These are phyloP conservation scores for Takifugu ocellatus DNA, from an alignment of 2,797 vertebrate species.

Conservation along the genomic window DNA sequence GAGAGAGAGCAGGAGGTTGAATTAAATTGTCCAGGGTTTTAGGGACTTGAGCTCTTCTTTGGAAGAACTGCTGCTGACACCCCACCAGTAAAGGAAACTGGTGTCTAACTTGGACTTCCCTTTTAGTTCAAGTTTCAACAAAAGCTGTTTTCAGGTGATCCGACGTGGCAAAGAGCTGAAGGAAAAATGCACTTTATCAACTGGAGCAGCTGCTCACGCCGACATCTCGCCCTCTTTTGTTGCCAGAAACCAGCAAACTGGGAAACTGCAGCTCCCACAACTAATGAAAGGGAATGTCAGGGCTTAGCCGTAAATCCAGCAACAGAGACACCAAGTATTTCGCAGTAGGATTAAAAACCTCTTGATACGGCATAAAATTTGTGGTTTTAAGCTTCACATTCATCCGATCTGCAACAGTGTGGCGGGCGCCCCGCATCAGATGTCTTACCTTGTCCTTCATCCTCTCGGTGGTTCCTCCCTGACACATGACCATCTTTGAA, in stretches of 20 bases:
- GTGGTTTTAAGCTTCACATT: slow-evolving; percentile 2
- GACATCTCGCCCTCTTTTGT: slow-evolving; percentile 11
- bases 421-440: background rate
- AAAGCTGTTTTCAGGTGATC: too few species aligned
- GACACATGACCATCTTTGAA: slow-evolving; percentile 94
- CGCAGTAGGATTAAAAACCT: slow-evolving; percentile 7
- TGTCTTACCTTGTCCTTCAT: slow-evolving; percentile 94
- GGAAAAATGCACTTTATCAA: background rate
- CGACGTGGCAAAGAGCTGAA: too few species aligned
- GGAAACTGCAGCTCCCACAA: slow-evolving; percentile 11
- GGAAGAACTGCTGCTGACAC: too few species aligned
- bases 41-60: too few species aligned
- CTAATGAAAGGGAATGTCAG: slow-evolving; percentile 13
- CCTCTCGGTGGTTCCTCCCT: slow-evolving; percentile 89
- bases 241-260: slow-evolving; percentile 14
- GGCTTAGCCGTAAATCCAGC: background rate
- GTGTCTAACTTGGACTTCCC: too few species aligned
- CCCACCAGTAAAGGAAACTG: too few species aligned
- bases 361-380: background rate
- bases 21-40: too few species aligned
- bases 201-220: slow-evolving; percentile 3
- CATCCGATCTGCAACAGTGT: background rate
- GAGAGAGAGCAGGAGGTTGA: too few species aligned
- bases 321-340: slow-evolving; percentile 6
- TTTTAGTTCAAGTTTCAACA: too few species aligned